Percentiles rank a stretch among this genome's conserved stretches.
Conservation (phyloP, 2,113 vertebrate species). For the Python bivittatus region DNA sequence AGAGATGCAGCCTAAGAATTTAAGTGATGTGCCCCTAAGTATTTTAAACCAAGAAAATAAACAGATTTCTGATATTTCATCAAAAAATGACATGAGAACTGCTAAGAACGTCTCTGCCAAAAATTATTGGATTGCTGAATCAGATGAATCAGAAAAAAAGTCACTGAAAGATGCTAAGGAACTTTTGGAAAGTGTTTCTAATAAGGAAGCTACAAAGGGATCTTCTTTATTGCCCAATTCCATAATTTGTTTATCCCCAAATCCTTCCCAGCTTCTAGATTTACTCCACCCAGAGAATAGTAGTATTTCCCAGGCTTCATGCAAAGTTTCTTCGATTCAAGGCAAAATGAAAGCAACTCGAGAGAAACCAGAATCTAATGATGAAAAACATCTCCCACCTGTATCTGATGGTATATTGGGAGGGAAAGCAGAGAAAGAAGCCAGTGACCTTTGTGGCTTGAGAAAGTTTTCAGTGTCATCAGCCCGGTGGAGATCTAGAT, state of each 20-base stretch:
- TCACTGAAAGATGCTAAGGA: conserved; percentile 19
- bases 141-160: conserved; percentile 29
- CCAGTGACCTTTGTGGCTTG: conserved; percentile 36
- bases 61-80: not conserved
- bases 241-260: conserved; percentile 42
- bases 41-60: conserved; percentile 37
- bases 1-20: not conserved
- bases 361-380: conserved; percentile 34
- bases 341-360: conserved; percentile 37
- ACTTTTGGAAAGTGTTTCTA: conserved; percentile 17
- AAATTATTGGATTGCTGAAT: not conserved
- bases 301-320: conserved; percentile 1
- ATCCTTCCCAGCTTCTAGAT: conserved; percentile 57
- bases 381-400: conserved; percentile 21
- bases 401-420: conserved; percentile 4
- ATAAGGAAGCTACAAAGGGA: conserved; percentile 14
- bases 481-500: conserved; percentile 70
- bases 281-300: not conserved
- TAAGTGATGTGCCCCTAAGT: conserved; percentile 1
- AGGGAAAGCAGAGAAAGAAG: conserved; percentile 54
- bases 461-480: conserved; percentile 79
- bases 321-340: not conserved
- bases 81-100: conserved; percentile 29
- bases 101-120: conserved; percentile 29
- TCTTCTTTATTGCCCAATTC: not conserved